Conservation (phyloP, 2,888 invertebrate species). For the Drosophila pegasa region DNA sequence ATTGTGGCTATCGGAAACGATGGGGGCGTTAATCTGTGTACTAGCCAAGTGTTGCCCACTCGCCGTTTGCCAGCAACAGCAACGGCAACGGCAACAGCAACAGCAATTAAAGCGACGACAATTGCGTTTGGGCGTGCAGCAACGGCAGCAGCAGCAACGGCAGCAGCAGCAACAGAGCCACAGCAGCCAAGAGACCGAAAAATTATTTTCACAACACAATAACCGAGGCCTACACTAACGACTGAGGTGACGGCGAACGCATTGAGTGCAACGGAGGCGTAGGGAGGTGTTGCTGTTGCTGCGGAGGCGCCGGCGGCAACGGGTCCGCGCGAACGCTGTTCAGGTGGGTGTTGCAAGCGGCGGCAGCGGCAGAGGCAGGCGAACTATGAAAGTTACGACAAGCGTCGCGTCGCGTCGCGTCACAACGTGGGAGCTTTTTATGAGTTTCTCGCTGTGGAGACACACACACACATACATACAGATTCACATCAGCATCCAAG, state of each 20-base stretch:
- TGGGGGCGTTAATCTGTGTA: slow-evolving; percentile 61
- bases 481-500: slow-evolving; percentile 45
- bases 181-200: slow-evolving; percentile 60
- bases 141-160: slow-evolving; percentile 35
- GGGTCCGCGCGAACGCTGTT: slow-evolving; percentile 27
- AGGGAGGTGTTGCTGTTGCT: slow-evolving; percentile 25
- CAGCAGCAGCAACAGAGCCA: slow-evolving; percentile 17
- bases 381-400: slow-evolving; percentile 63
- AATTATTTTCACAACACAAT: slow-evolving; percentile 55
- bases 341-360: slow-evolving; percentile 47
- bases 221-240: slow-evolving; percentile 48
- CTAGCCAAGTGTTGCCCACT: slow-evolving; percentile 58
- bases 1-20: slow-evolving; percentile 42
- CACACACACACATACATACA: slow-evolving; percentile 17
- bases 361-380: neutral
- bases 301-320: slow-evolving; percentile 66
- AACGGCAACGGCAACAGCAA: slow-evolving; percentile 54
- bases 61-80: slow-evolving; percentile 49
- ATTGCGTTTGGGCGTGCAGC: slow-evolving; percentile 70
- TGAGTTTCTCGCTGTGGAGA: slow-evolving; percentile 64
- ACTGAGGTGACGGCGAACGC: slow-evolving; percentile 44
- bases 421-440: slow-evolving; percentile 78
- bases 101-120: slow-evolving; percentile 77
- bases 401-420: slow-evolving; percentile 64
- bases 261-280: slow-evolving; percentile 21